Conservation (phyloP, 2,888 invertebrate genomes). For the Unio pictorum region DNA sequence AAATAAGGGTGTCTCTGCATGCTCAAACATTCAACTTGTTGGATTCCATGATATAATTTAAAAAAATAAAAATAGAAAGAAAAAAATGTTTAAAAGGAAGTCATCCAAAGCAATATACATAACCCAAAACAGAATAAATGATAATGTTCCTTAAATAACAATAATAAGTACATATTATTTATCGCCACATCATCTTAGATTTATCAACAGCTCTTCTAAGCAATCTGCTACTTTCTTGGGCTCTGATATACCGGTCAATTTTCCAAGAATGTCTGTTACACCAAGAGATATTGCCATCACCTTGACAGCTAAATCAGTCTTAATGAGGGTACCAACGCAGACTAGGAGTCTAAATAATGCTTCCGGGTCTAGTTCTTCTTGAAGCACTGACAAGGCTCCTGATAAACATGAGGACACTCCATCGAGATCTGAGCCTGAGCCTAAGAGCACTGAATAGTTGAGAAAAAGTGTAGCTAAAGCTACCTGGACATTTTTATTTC, state of each 20-base stretch:
- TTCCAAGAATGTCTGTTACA: constrained; percentile 39
- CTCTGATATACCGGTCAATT: constrained; percentile 39
- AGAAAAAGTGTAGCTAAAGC: constrained; percentile 82
- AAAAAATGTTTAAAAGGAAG: too few relatives aligned
- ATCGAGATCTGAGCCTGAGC: constrained; percentile 47
- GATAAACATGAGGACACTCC: constrained; percentile 59
- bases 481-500: constrained; percentile 76
- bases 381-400: constrained; percentile 38
- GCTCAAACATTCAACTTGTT: too few relatives aligned
- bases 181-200: too few relatives aligned
- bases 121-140: too few relatives aligned
- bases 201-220: too few relatives aligned
- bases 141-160: too few relatives aligned
- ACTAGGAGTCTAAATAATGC: constrained; percentile 85
- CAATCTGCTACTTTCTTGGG: constrained; percentile 52
- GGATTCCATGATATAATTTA: too few relatives aligned
- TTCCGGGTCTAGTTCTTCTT: constrained; percentile 77
- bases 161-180: too few relatives aligned
- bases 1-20: too few relatives aligned
- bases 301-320: constrained; percentile 61
- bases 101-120: too few relatives aligned
- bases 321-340: constrained; percentile 81
- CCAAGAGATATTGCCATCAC: constrained; percentile 64
- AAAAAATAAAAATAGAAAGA: too few relatives aligned
- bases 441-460: constrained; percentile 78